A percentile compares a stretch with the other conserved stretches of the same genome.
These are phyloP conservation scores for Podocnemis expansa DNA, from an alignment of 2,113 vertebrate genomes.

Conservation along the genomic window DNA sequence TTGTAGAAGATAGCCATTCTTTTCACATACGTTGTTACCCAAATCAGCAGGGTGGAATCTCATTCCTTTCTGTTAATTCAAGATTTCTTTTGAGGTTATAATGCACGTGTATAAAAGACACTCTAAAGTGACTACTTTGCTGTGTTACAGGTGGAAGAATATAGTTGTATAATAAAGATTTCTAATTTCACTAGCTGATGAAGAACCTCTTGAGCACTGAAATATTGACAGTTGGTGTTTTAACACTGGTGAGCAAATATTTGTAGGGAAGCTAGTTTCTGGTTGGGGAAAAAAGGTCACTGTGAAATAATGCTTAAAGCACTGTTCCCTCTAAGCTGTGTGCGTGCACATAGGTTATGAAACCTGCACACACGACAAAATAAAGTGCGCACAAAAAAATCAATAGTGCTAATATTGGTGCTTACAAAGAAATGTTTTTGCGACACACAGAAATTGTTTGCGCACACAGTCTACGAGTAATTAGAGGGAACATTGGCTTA, in stretches of 20 bases:
- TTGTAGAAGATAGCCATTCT: background rate
- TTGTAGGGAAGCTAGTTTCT: conserved; percentile 28
- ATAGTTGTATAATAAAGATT: background rate
- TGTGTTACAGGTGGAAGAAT: background rate
- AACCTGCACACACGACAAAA: too few relatives aligned
- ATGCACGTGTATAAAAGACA: background rate
- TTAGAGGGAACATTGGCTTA: too few relatives aligned
- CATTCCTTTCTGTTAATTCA: background rate
- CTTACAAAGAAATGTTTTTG: too few relatives aligned
- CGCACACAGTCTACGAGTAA: too few relatives aligned
- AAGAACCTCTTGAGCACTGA: background rate
- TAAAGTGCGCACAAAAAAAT: too few relatives aligned
- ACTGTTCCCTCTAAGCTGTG: too few relatives aligned
- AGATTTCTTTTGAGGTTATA: background rate
- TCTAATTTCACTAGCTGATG: background rate
- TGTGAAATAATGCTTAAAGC: conserved; percentile 41
- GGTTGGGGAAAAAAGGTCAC: conserved; percentile 33
- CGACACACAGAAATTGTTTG: too few relatives aligned
- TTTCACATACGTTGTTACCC: conserved; percentile 28
- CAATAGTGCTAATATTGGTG: too few relatives aligned
- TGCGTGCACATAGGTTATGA: too few relatives aligned
- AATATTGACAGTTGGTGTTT: conserved; percentile 51
- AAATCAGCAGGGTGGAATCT: background rate
- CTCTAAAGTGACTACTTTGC: background rate
- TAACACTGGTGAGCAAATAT: conserved; percentile 44